Evolutionary conservation across 2,888 invertebrate genomes (phyloP).

Genomic region (Dynastes grantii): DNA sequence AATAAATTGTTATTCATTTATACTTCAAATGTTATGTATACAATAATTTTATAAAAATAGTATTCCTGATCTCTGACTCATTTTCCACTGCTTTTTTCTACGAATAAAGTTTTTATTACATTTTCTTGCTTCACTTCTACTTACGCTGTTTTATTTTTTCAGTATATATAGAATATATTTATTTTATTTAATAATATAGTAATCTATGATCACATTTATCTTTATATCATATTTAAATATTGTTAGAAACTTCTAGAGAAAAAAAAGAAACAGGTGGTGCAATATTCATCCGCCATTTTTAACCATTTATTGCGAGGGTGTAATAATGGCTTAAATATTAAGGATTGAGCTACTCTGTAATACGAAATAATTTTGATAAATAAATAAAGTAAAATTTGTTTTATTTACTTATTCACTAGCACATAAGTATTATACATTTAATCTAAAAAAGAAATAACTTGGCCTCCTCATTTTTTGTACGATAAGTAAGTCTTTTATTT

Average conservation of each 20-base stretch:
- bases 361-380: background rate
- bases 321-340: background rate
- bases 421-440: conserved; percentile 15
- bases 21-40: conserved; percentile 19
- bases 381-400: conserved; percentile 38
- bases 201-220: conserved; percentile 39
- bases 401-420: conserved; percentile 18
- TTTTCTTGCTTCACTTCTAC: background rate
- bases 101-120: conserved; percentile 9
- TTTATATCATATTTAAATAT: conserved; percentile 24
- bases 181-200: conserved; percentile 22
- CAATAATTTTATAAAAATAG: conserved; percentile 42
- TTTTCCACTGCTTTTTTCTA: conserved; percentile 4
- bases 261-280: background rate
- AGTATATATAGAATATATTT: conserved; percentile 12
- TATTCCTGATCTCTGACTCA: conserved; percentile 15
- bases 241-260: background rate
- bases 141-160: background rate
- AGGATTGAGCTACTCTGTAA: background rate
- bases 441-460: conserved; percentile 42
- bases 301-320: too few species aligned
- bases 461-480: conserved; percentile 41
- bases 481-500: conserved; percentile 39
- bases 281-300: too few species aligned
- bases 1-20: conserved; percentile 8